Evolutionary conservation across 2,888 invertebrate species (phyloP).

Genomic region (Cremastobaeus sp.): DNA sequence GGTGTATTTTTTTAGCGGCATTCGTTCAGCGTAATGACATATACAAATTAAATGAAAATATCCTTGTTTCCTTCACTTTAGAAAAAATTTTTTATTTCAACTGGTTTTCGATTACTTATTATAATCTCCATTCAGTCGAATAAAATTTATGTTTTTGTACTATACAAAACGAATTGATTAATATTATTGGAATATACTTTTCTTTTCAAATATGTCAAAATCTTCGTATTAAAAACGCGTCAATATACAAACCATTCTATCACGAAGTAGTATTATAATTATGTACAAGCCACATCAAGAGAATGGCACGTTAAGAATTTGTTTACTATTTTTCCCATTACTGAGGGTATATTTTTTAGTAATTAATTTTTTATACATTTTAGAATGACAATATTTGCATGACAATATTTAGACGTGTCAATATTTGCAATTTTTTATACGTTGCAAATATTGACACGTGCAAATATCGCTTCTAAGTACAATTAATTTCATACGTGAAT

Average conservation of each 20-base stretch:
- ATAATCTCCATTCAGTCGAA: conserved; percentile 35
- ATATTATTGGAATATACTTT: conserved; percentile 2
- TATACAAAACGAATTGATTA: conserved; percentile 34
- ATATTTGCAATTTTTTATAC: no score
- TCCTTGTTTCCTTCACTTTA: background rate
- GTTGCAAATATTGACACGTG: no score
- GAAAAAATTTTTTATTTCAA: background rate
- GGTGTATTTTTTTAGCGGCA: no score
- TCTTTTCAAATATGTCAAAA: conserved; percentile 1
- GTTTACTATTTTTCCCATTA: conserved; percentile 73
- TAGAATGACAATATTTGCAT: conserved; percentile 42
- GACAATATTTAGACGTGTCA: conserved; percentile 68
- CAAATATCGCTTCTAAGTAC: conserved; percentile 74
- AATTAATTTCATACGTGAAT: conserved; percentile 53
- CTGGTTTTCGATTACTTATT: conserved; percentile 27
- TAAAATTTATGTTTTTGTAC: conserved; percentile 40
- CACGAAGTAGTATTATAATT: conserved; percentile 64
- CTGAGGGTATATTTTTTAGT: conserved; percentile 35
- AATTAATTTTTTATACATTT: conserved; percentile 43
- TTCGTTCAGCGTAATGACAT: no score
- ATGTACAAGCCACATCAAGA: conserved; percentile 76
- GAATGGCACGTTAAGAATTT: conserved; percentile 77
- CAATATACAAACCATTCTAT: conserved; percentile 47
- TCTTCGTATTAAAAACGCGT: conserved; percentile 7
- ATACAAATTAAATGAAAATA: conserved; percentile 7